These are phyloP conservation scores for Micrastur ruficollis DNA, from an alignment of 2,797 vertebrate species.

Conservation along the genomic window DNA sequence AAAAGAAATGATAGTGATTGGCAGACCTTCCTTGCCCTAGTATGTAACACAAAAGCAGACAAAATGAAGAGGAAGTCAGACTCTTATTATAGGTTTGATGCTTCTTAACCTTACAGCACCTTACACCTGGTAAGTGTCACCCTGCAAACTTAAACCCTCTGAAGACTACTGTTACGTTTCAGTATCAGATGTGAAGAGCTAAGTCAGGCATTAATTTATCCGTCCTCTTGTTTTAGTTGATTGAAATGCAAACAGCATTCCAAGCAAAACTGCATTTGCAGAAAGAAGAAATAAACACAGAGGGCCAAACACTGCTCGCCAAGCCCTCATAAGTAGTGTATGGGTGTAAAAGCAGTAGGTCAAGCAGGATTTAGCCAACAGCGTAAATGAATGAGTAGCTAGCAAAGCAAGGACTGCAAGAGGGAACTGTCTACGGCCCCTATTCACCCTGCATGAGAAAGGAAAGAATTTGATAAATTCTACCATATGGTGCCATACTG, in stretches of 20 bases:
- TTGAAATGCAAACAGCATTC: conserved; percentile 53
- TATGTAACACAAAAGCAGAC: conserved; percentile 87
- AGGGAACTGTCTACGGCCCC: conserved; percentile 8
- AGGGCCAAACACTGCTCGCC: not conserved
- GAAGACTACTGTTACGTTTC: conserved; percentile 7
- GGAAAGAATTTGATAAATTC: conserved; percentile 65
- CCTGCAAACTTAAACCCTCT: conserved; percentile 22
- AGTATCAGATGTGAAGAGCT: not conserved
- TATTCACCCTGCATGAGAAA: conserved; percentile 22
- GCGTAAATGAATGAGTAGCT: not conserved
- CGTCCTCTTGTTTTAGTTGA: conserved; percentile 26
- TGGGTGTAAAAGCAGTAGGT: not conserved
- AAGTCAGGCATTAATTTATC: conserved; percentile 18
- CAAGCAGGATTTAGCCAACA: conserved; percentile 13
- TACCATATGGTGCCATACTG: conserved; percentile 71
- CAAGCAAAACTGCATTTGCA: not conserved
- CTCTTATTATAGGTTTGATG: conserved; percentile 83
- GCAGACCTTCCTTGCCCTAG: conserved; percentile 87
- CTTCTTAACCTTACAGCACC: conserved; percentile 87
- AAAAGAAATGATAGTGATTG: conserved; percentile 84
- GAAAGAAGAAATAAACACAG: not conserved
- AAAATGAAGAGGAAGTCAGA: conserved; percentile 89
- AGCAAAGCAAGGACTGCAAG: not conserved
- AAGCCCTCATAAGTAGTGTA: not conserved
- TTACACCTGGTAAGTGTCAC: conserved; percentile 77